Base-by-base conservation (phyloP, 2,797 vertebrate genomes). In the Oreortyx pictus region DNA sequence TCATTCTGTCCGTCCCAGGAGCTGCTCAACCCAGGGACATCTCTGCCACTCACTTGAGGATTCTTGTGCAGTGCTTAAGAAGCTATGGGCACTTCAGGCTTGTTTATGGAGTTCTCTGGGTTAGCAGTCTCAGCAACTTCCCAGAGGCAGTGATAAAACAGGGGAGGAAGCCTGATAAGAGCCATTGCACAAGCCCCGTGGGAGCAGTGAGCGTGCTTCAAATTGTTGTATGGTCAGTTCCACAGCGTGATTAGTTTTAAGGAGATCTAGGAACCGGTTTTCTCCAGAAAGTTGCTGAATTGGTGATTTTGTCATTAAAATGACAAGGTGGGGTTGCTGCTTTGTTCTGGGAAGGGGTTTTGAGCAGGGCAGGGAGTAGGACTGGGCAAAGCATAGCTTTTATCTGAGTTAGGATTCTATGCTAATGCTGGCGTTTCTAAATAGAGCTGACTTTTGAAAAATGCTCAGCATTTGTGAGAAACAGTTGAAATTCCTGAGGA, bases 321-420 rank as follows among this genome's bases (percentile, higher is more conserved):
- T 76, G 71, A 78, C 56, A 62, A 78, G 89, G 50, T 25, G 35
- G 23, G 49, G 56, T 17, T 49, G 44, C 11, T 79, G 52, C 76
- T 82, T 85, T 86, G 70, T 86, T 95, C 91, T 93, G 82, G 85
- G 77, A 95, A 92, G 39, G 62, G 85, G 75, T 68, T 81, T 89
- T 70, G 60, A 84, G 60, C 47, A 89, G 67, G 54, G 49, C 39
- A 74, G 33, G 43, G 77, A 86, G 15, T 61, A 52, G 31, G 56
- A 62, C 70, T 86, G 85, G 66, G 70, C 80, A 89, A 70, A 68
- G 39, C 39, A 41, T 41, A 41, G 14, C 39, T 41, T 41, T 41
- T 41, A 14, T 41, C 39, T 41, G 39, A 41, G 64, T 89, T 83
- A 81, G 88, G 56, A 56, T 93, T 88, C 82, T 0, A 0, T 81